Evolutionary conservation across 1,140 invertebrate genomes (phyloP), one percentile per base, ranked within the genome.

Genomic region (Zaprionus davidi): DNA sequence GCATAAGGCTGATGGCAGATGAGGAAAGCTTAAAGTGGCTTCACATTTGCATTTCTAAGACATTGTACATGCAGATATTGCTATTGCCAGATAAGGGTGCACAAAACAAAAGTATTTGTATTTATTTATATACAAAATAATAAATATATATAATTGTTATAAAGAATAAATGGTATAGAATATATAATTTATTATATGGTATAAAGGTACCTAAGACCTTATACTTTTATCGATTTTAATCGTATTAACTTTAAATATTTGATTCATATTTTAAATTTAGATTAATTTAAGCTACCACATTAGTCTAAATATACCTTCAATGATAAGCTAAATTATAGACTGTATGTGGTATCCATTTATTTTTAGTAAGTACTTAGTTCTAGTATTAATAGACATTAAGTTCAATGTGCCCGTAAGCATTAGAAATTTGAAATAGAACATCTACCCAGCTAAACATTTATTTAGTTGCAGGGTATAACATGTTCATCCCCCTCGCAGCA

Each of bases 401-500:
- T 22, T 36, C 15, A 15, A 17, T 17, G 13, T 36, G n/a, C 64
- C 17, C 6, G 17, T 20, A 56, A 7, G 2, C 34, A 28, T 13
- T 38, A 15, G 12, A 13, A 13, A 15, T 38, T 38, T 15, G 15
- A 4, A 38, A 38, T 13, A 44, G 17, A n/a, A 46, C 41, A 46
- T 46, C 41, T 17, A 46, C 41, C 41, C 41, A 7, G 12, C 13
- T 5, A 9, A 28, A 56, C 13, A 53, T 11, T 5, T 4, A 20
- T n/a, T n/a, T n/a, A 31, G 11, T 5, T 53, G 36, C 17, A 71
- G 59, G 51, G 49, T 64, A 77, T 65, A 46, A 44, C 17, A 69
- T 36, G 75, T 71, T 70, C 75, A 82, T 66, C 82, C 82, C 74
- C 64, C 38, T 59, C 55, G 31, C 24, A 55, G 59, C 44, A 62